These are phyloP conservation scores for Hoplodrina ambigua DNA, from an alignment of 2,888 invertebrate species.

Conservation along the genomic window DNA sequence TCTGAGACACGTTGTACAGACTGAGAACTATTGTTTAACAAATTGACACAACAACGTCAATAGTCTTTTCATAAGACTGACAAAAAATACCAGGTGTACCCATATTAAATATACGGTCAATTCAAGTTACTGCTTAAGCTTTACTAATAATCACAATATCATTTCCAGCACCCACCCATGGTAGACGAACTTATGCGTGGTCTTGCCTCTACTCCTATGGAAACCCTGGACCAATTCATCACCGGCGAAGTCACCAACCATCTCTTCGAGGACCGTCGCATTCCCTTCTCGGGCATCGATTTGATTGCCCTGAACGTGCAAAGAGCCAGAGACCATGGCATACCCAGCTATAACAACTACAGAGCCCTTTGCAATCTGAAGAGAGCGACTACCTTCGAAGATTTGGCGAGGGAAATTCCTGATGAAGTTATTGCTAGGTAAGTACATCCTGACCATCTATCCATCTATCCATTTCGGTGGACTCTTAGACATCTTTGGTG, in stretches of 20 bases:
- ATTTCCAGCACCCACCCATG: conserved; percentile 92
- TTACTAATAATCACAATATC: background rate
- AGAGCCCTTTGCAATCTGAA: conserved; percentile 97
- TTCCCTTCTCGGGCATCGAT: conserved; percentile 98
- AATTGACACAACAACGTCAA: too few relatives aligned
- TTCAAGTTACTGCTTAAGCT: background rate
- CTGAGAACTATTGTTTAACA: too few relatives aligned
- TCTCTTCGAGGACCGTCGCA: conserved; percentile 96
- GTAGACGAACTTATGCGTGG: conserved; percentile 96
- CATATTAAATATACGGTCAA: background rate
- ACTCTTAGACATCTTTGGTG: background rate
- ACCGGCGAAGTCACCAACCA: conserved; percentile 98
- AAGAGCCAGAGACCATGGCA: conserved; percentile 96
- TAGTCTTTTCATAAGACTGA: too few relatives aligned
- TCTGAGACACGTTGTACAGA: too few relatives aligned
- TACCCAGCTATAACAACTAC: conserved; percentile 97
- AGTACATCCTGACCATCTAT: background rate
- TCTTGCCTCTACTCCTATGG: conserved; percentile 97
- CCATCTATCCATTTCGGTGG: background rate
- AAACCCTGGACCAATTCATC: conserved; percentile 97
- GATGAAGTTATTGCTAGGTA: conserved; percentile 94
- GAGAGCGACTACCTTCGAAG: conserved; percentile 95
- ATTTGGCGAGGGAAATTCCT: conserved; percentile 96
- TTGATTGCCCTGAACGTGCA: conserved; percentile 97
- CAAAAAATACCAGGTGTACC: too few relatives aligned